Conservation (phyloP, 2,113 vertebrate genomes). For the Potamarius usumacintae region DNA sequence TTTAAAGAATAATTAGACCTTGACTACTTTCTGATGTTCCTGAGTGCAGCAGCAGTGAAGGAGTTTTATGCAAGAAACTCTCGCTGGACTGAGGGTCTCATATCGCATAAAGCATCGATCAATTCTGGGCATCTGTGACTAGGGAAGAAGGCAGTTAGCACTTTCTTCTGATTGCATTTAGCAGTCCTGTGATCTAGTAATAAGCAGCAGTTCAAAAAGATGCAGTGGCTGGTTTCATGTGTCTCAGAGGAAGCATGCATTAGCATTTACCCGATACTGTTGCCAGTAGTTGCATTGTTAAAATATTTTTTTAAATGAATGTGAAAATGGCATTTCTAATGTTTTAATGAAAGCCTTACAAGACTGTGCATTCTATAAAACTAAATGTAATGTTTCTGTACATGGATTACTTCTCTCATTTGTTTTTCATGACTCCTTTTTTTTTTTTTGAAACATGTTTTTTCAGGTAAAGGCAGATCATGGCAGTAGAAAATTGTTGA, state of each 20-base stretch:
- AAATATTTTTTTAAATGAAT: not conserved
- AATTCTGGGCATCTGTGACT: not conserved
- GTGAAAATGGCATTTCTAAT: not conserved
- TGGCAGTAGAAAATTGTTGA: constrained; percentile 79
- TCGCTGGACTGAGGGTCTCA: constrained; percentile 95
- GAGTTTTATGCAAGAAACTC: constrained; percentile 98
- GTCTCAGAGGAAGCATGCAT: not conserved
- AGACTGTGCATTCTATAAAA: not conserved
- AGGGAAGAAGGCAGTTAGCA: not conserved
- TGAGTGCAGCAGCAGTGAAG: constrained; percentile 87
- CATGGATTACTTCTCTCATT: not conserved
- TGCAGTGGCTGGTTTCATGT: not conserved
- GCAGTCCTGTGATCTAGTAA: not conserved
- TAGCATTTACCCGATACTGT: not conserved
- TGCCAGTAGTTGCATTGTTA: not conserved
- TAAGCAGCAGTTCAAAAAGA: not conserved
- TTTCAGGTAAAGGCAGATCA: constrained; percentile 89
- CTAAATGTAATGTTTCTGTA: not conserved
- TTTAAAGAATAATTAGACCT: not conserved
- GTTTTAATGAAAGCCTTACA: not conserved
- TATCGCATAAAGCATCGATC: constrained; percentile 68
- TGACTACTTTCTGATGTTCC: not conserved
- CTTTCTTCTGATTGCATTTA: not conserved
- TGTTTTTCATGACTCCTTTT: not conserved
- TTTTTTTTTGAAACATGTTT: not conserved